A percentile compares a stretch with the other conserved stretches of the same genome.
phyloP scores from a whole-genome alignment of 1,140 invertebrate species.

The Zaprionus ghesquierei region DNA sequence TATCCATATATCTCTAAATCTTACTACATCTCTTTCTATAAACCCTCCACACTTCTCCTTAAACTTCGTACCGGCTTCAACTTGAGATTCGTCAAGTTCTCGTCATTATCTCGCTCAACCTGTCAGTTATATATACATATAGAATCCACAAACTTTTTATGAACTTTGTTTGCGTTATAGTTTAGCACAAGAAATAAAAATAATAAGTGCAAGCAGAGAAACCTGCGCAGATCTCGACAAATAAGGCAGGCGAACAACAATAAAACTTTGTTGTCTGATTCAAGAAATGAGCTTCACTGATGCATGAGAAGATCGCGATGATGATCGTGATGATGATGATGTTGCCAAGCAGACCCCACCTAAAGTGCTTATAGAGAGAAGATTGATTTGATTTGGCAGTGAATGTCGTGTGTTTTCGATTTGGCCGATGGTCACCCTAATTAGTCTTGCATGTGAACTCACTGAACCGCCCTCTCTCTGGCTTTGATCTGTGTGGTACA shows the following conservation, averaged over 20 bases:
- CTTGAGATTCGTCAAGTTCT: not conserved
- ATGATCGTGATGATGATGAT: too few species aligned
- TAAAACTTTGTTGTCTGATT: not conserved
- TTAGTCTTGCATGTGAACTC: slow-evolving; percentile 8
- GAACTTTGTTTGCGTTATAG: not conserved
- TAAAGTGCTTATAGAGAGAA: too few species aligned
- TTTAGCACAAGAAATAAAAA: not conserved
- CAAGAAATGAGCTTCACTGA: too few species aligned
- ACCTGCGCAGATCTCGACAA: not conserved
- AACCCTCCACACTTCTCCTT: not conserved
- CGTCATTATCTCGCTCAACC: not conserved
- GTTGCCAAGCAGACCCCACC: too few species aligned
- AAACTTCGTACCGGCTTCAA: not conserved
- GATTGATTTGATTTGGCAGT: too few species aligned
- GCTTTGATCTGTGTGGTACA: too few species aligned
- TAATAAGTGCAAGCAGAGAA: not conserved
- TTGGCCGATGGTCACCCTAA: slow-evolving; percentile 12
- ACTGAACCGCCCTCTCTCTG: slow-evolving; percentile 1
- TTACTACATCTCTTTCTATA: not conserved
- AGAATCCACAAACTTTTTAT: not conserved
- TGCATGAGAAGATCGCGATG: too few species aligned
- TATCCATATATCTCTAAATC: not conserved
- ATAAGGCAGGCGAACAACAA: not conserved
- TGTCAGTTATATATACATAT: not conserved
- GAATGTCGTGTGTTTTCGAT: too few species aligned